Percentiles rank a stretch among this genome's conserved stretches.
These are phyloP conservation scores for Tetramorium bicarinatum DNA, from an alignment of 2,888 invertebrate species.

Conservation along the genomic window DNA sequence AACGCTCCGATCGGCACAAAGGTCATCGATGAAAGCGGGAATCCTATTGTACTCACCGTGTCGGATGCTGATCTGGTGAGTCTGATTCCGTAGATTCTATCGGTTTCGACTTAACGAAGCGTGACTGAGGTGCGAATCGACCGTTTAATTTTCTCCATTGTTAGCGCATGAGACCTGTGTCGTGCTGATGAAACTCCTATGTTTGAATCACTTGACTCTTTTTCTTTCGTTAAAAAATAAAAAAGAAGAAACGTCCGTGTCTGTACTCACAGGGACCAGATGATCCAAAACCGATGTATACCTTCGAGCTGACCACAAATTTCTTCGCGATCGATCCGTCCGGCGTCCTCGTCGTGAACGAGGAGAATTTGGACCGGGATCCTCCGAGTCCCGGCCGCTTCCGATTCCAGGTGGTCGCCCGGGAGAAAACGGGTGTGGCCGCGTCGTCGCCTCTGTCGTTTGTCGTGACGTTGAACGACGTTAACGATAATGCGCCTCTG, in stretches of 20 bases:
- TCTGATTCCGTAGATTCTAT: slow-evolving; percentile 63
- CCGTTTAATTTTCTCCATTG: slow-evolving; percentile 56
- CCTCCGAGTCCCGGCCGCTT: slow-evolving; percentile 94
- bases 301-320: slow-evolving; percentile 94
- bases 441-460: slow-evolving; percentile 94
- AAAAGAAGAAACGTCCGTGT: neutral
- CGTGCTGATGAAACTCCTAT: neutral
- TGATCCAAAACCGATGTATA: slow-evolving; percentile 93
- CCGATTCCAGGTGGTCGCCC: slow-evolving; percentile 95
- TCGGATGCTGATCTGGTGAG: slow-evolving; percentile 95
- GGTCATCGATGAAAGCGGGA: slow-evolving; percentile 90
- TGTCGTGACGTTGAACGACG: slow-evolving; percentile 92
- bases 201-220: no score
- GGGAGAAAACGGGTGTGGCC: slow-evolving; percentile 92
- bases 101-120: slow-evolving; percentile 37
- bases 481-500: slow-evolving; percentile 95
- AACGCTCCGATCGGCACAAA: slow-evolving; percentile 95
- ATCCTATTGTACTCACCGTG: slow-evolving; percentile 92
- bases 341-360: slow-evolving; percentile 92
- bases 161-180: slow-evolving; percentile 22
- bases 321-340: slow-evolving; percentile 93
- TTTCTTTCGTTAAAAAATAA: neutral
- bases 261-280: slow-evolving; percentile 90
- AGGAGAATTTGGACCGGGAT: slow-evolving; percentile 94
- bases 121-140: slow-evolving; percentile 53